Percentiles rank a stretch among this genome's conserved stretches.
These are phyloP conservation scores for Ceratina calcarata DNA, from an alignment of 1,140 invertebrate genomes.

Conservation along the genomic window DNA sequence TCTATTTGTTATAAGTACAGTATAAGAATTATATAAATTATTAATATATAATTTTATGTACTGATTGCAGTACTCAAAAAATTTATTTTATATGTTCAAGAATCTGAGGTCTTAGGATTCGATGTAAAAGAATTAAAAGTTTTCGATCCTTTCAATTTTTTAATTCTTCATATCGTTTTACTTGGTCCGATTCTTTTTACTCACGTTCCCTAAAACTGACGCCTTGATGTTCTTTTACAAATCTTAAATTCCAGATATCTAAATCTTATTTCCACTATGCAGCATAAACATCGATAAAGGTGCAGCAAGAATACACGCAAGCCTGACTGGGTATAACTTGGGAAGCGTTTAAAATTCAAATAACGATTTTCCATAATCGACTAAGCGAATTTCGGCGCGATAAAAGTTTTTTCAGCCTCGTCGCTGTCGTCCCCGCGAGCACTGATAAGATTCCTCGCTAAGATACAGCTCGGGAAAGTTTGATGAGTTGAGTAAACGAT, in stretches of 20 bases:
- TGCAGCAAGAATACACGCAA: neutral
- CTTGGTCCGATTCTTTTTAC: too few relatives aligned
- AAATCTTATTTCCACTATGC: conserved; percentile 6
- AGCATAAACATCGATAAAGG: conserved; percentile 23
- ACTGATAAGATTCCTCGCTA: neutral
- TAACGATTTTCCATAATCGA: conserved; percentile 35
- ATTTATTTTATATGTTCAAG: too few relatives aligned
- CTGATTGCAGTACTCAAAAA: too few relatives aligned
- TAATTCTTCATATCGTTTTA: too few relatives aligned
- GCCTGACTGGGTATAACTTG: neutral
- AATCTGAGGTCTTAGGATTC: too few relatives aligned
- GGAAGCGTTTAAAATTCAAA: conserved; percentile 35
- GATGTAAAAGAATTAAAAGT: too few relatives aligned
- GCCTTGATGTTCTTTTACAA: too few relatives aligned
- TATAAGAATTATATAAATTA: neutral
- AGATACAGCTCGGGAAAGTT: conserved; percentile 3
- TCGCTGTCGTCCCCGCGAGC: neutral
- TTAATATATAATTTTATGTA: too few relatives aligned
- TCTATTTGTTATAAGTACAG: neutral
- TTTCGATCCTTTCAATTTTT: too few relatives aligned
- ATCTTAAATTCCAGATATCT: neutral
- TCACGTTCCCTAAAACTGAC: neutral
- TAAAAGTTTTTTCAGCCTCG: conserved; percentile 13
- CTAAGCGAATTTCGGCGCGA: conserved; percentile 17
- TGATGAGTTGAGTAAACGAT: too few relatives aligned